These are phyloP conservation scores for Schizothorax lantsangensis DNA, from an alignment of 2,797 vertebrate species.

Conservation along the genomic window DNA sequence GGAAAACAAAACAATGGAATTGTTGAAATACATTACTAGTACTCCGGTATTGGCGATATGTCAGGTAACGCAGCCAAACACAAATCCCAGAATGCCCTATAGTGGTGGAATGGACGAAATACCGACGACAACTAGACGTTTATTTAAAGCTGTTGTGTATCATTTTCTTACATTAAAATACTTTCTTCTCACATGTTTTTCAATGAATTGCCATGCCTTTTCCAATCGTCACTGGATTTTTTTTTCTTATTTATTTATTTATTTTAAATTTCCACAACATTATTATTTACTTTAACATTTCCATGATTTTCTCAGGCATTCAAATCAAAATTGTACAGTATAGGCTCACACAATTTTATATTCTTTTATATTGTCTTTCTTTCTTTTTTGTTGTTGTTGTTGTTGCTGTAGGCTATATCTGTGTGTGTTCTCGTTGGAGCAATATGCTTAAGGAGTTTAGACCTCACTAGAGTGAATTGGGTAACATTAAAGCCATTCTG, in stretches of 20 bases:
- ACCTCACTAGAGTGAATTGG: neutral
- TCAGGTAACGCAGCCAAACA: neutral
- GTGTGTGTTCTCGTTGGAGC: no score
- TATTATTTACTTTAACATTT: no score
- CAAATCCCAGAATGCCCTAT: constrained; percentile 31
- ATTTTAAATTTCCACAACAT: no score
- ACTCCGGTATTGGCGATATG: neutral
- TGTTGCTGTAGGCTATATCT: no score
- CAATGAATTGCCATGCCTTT: neutral
- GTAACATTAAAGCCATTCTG: neutral
- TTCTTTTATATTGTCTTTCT: no score
- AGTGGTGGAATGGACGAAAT: constrained; percentile 40
- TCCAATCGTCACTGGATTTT: neutral
- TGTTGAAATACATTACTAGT: no score
- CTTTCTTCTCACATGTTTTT: neutral
- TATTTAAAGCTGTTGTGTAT: neutral
- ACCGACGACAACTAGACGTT: neutral
- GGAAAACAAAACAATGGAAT: neutral
- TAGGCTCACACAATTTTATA: no score
- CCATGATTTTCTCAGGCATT: no score
- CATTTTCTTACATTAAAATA: neutral
- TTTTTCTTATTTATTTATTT: no score
- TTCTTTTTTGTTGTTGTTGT: no score
- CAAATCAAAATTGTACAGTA: no score
- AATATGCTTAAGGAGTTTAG: neutral